Percentiles rank a stretch among this genome's conserved stretches.
These are phyloP conservation scores for Drosophila testacea DNA, from an alignment of 2,888 invertebrate genomes.

Conservation along the genomic window DNA sequence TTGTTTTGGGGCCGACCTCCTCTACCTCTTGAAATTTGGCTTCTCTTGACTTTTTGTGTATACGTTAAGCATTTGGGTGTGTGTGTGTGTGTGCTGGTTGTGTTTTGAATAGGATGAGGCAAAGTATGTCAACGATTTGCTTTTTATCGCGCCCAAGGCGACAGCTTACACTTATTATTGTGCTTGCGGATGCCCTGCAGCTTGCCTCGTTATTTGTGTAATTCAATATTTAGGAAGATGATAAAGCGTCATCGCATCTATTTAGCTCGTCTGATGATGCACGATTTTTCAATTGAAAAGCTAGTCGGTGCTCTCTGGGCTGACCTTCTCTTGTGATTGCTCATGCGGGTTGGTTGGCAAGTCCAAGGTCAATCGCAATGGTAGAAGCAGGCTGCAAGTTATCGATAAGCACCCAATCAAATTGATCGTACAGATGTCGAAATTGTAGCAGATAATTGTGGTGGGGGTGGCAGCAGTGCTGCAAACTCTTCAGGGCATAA, in stretches of 20 bases:
- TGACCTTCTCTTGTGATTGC: constrained; percentile 38
- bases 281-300: constrained; percentile 40
- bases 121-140: constrained; percentile 64
- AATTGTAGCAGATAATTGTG: neutral
- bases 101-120: constrained; percentile 6
- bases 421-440: constrained; percentile 42
- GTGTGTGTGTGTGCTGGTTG: neutral
- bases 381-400: constrained; percentile 23
- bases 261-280: constrained; percentile 25
- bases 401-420: constrained; percentile 37
- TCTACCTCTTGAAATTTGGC: constrained; percentile 56
- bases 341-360: constrained; percentile 4
- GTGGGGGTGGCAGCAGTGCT: neutral
- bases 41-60: constrained; percentile 68
- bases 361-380: constrained; percentile 37
- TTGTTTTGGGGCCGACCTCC: constrained; percentile 56
- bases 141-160: constrained; percentile 72
- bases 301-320: neutral
- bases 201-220: constrained; percentile 28
- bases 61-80: constrained; percentile 3
- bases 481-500: too few species aligned
- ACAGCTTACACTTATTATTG: constrained; percentile 51
- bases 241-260: constrained; percentile 31
- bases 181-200: constrained; percentile 5
- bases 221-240: constrained; percentile 36